phyloP scores from a whole-genome alignment of 2,888 invertebrate genomes.

The Sphaeridia pumilis region DNA sequence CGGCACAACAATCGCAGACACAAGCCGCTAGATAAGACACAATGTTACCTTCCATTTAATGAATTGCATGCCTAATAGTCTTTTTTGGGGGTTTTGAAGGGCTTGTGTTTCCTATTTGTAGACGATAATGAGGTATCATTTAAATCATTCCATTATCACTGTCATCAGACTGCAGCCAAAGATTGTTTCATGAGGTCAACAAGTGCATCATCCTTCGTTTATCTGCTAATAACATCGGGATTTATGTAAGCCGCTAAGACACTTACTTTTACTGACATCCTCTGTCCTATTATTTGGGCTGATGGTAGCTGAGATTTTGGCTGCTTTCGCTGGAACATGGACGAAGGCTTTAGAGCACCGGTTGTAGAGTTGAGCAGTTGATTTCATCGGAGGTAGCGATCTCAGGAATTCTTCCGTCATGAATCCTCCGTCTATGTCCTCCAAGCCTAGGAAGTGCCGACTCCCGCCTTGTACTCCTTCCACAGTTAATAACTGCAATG shows the following conservation, averaged over 20 bases:
- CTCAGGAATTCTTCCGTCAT: constrained; percentile 2
- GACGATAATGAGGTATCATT: neutral
- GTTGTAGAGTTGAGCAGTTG: constrained; percentile 25
- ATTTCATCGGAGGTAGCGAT: constrained; percentile 14
- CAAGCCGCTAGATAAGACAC: neutral
- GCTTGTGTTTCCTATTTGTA: neutral
- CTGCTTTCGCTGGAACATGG: neutral
- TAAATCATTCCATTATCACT: neutral
- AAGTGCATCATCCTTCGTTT: neutral
- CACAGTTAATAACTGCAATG: constrained; percentile 12
- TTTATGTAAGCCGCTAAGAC: no score
- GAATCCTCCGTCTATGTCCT: neutral
- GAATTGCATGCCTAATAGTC: neutral
- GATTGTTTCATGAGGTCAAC: neutral
- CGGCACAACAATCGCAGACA: neutral
- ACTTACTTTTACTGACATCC: constrained; percentile 2
- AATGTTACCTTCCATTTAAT: no score
- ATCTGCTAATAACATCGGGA: neutral
- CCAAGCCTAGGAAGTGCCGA: neutral
- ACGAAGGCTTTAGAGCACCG: constrained; percentile 19
- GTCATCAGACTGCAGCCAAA: neutral
- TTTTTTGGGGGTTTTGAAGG: neutral
- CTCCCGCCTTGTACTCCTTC: constrained; percentile 15
- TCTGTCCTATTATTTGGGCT: neutral
- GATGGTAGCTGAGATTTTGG: neutral